Conservation (phyloP, 2,113 vertebrate genomes). For the Perccottus glenii region DNA sequence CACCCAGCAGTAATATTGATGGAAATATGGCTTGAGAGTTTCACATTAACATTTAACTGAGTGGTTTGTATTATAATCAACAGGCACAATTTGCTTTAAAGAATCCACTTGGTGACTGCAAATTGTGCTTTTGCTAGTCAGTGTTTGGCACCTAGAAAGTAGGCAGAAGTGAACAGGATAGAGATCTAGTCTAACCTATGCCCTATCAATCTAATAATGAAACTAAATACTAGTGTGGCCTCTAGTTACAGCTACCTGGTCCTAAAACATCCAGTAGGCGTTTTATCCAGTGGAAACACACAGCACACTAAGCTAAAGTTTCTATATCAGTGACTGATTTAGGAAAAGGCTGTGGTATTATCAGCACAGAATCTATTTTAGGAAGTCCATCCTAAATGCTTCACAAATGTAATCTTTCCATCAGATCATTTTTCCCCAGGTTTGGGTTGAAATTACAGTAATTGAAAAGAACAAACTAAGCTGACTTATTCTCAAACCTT, state of each 20-base stretch:
- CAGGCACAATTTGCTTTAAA: constrained; percentile 80
- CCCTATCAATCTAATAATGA: constrained; percentile 21
- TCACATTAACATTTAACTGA: constrained; percentile 52
- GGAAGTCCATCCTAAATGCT: constrained; percentile 11
- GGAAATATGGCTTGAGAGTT: constrained; percentile 57
- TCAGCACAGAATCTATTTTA: constrained; percentile 25
- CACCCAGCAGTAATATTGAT: constrained; percentile 39
- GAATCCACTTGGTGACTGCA: constrained; percentile 75
- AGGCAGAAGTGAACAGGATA: constrained; percentile 33
- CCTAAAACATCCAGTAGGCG: constrained; percentile 51
- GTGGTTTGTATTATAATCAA: constrained; percentile 72
- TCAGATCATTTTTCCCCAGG: constrained; percentile 22
- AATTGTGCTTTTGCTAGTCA: constrained; percentile 78
- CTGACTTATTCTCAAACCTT: neutral
- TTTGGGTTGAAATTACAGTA: constrained; percentile 14
- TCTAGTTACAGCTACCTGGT: constrained; percentile 32
- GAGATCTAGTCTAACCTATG: constrained; percentile 8
- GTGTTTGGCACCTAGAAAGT: constrained; percentile 87
- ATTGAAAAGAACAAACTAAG: constrained; percentile 4
- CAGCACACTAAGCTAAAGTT: constrained; percentile 11
- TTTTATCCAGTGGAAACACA: constrained; percentile 58
- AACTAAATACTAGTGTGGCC: constrained; percentile 28
- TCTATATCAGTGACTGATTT: constrained; percentile 38
- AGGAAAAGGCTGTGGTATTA: constrained; percentile 31
- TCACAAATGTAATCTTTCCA: constrained; percentile 17